phyloP scores from a whole-genome alignment of 1,140 invertebrate genomes.

The Sinella curviseta region DNA sequence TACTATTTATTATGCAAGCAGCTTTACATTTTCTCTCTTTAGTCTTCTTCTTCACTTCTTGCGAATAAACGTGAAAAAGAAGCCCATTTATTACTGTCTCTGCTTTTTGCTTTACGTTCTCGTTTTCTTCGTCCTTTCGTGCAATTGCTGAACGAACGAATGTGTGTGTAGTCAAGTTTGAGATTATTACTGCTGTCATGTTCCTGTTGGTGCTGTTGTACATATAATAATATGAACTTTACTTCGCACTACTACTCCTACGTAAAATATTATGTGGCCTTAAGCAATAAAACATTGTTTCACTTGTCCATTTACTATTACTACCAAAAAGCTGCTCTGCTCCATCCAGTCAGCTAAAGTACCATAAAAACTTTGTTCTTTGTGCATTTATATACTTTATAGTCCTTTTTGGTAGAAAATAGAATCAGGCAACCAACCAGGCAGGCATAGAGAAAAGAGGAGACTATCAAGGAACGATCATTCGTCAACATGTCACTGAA shows the following conservation, averaged over 20 bases:
- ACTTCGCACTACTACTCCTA: not conserved
- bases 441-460: not conserved
- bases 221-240: no score
- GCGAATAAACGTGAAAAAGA: conserved; percentile 10
- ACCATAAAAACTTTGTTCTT: not conserved
- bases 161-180: no score
- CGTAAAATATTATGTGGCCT: not conserved
- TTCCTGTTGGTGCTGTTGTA: conserved; percentile 9
- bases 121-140: not conserved
- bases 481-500: conserved; percentile 24
- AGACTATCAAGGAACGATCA: conserved; percentile 22
- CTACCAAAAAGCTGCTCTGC: not conserved
- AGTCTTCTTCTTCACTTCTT: conserved; percentile 5
- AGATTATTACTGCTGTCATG: conserved; percentile 26
- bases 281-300: conserved; percentile 16
- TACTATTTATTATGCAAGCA: no score
- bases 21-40: not conserved
- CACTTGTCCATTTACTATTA: not conserved
- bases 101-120: not conserved
- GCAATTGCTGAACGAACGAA: no score
- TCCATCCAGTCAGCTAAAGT: no score
- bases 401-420: not conserved
- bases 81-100: conserved; percentile 18
- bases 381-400: not conserved
- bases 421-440: not conserved